Conservation (phyloP, 2,888 invertebrate species). For the Ypsolopha sequella region DNA sequence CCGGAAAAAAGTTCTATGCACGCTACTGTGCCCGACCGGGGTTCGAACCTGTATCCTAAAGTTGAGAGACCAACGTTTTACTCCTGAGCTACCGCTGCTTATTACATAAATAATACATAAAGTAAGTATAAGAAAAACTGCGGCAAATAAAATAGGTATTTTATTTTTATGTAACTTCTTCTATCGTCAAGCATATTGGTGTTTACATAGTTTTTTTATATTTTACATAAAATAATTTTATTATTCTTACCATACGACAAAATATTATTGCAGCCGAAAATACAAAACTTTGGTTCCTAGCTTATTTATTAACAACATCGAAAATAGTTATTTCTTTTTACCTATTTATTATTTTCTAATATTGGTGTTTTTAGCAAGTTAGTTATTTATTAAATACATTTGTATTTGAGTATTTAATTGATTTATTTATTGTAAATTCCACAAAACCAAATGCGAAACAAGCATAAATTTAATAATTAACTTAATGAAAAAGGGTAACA, state of each 20-base stretch:
- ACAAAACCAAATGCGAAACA: no score
- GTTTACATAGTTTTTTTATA: constrained; percentile 11
- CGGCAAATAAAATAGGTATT: constrained; percentile 36
- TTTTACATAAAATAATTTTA: constrained; percentile 30
- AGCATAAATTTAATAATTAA: no score
- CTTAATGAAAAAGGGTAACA: no score
- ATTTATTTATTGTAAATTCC: no score
- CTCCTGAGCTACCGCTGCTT: no score
- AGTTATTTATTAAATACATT: constrained; percentile 6
- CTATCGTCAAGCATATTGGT: constrained; percentile 53
- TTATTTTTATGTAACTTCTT: constrained; percentile 58
- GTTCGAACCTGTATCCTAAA: no score
- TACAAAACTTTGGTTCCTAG: constrained; percentile 68
- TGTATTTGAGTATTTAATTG: constrained; percentile 37
- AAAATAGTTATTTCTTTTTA: background rate
- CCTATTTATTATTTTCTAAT: constrained; percentile 8
- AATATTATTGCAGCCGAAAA: constrained; percentile 47
- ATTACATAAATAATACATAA: no score
- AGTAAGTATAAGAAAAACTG: no score
- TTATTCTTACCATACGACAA: constrained; percentile 48
- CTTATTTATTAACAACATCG: constrained; percentile 35
- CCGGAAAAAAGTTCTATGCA: no score
- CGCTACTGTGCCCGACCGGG: no score
- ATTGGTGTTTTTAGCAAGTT: constrained; percentile 23
- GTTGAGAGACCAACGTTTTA: no score